These are phyloP conservation scores for Dysdera silvatica DNA, from an alignment of 1,140 invertebrate species.

Conservation along the genomic window DNA sequence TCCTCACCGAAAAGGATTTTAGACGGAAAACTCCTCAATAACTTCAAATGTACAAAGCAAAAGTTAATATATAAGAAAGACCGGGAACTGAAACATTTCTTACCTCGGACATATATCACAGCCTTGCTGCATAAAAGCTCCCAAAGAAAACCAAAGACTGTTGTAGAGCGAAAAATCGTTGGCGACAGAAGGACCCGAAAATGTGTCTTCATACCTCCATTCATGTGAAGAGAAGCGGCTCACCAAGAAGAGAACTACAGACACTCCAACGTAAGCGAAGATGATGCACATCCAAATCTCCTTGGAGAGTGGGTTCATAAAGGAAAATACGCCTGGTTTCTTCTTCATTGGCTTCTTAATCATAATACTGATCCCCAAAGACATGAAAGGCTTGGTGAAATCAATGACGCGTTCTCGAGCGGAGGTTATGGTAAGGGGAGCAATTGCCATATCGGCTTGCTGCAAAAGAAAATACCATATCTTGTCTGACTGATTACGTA, in stretches of 20 bases:
- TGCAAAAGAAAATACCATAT: conserved; percentile 36
- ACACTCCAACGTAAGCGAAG: conserved; percentile 50
- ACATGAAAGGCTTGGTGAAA: conserved; percentile 55
- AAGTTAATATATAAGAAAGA: too few species aligned
- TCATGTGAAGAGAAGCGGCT: conserved; percentile 53
- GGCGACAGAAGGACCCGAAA: conserved; percentile 45
- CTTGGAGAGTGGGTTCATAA: conserved; percentile 52
- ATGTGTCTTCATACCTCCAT: conserved; percentile 42
- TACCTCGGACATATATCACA: conserved; percentile 54
- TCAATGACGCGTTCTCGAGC: conserved; percentile 52
- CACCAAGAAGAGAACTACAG: conserved; percentile 48
- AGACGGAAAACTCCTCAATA: too few species aligned
- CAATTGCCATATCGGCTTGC: conserved; percentile 52
- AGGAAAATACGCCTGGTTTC: conserved; percentile 49
- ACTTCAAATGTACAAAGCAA: too few species aligned
- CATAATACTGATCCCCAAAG: conserved; percentile 54
- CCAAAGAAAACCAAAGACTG: conserved; percentile 52
- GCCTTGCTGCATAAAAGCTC: conserved; percentile 54
- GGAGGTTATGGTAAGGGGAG: conserved; percentile 51
- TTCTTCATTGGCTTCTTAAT: conserved; percentile 53
- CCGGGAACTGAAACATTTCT: too few species aligned
- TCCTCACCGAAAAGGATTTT: too few species aligned
- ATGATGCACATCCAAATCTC: conserved; percentile 53
- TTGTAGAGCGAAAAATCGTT: conserved; percentile 55
- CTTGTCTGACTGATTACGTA: too few species aligned